Percentiles rank a stretch among this genome's conserved stretches.
Conservation (phyloP, 2,888 invertebrate genomes). For the Synanthedon andrenaeformis region DNA sequence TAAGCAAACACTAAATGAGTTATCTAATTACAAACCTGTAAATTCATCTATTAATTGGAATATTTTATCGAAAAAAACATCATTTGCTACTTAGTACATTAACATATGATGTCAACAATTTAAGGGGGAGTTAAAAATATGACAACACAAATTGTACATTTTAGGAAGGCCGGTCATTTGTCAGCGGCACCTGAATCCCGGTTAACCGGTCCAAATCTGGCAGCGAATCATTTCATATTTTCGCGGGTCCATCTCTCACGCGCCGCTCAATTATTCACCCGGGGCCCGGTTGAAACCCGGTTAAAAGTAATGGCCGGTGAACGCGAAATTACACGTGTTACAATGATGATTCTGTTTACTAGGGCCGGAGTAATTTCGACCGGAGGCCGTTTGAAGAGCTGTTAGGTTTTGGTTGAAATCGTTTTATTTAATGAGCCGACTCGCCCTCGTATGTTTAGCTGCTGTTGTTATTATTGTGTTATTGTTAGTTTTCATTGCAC, state of each 20-base stretch:
- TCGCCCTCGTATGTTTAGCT: slow-evolving; percentile 1
- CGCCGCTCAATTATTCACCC: slow-evolving; percentile 57
- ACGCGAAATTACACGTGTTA: slow-evolving; percentile 61
- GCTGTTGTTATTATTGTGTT: neutral
- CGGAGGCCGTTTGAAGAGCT: slow-evolving; percentile 39
- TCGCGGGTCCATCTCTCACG: slow-evolving; percentile 53
- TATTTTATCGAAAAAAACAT: too few species aligned
- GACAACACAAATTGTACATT: too few species aligned
- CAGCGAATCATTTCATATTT: slow-evolving; percentile 58
- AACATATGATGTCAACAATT: too few species aligned
- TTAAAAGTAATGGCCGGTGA: slow-evolving; percentile 59
- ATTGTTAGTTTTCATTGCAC: too few species aligned
- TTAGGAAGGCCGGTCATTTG: slow-evolving; percentile 22
- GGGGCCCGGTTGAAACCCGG: slow-evolving; percentile 20
- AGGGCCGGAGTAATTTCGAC: slow-evolving; percentile 9
- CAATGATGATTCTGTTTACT: slow-evolving; percentile 60
- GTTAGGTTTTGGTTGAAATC: slow-evolving; percentile 47
- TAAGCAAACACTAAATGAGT: too few species aligned
- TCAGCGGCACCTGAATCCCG: slow-evolving; percentile 18
- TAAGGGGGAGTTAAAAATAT: too few species aligned
- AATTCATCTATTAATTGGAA: too few species aligned
- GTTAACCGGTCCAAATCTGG: slow-evolving; percentile 17
- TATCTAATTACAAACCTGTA: too few species aligned
- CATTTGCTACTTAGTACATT: too few species aligned
- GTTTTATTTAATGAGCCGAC: slow-evolving; percentile 41